A percentile compares a stretch with the other conserved stretches of the same genome.
These are phyloP conservation scores for Drosophila azteca DNA, from an alignment of 1,140 invertebrate species.

Conservation along the genomic window DNA sequence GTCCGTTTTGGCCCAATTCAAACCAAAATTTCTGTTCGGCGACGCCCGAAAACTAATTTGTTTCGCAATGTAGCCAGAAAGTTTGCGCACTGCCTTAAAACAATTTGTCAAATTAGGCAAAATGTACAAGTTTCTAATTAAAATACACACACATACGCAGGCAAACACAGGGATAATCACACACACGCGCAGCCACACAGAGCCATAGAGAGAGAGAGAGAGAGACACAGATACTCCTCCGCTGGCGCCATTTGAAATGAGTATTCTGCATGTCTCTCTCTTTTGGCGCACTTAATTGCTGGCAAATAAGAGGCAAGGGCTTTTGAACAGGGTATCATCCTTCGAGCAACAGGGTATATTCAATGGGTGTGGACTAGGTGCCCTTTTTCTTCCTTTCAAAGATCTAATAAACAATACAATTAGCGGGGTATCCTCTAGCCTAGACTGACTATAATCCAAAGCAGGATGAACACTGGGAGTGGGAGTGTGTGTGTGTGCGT, in stretches of 20 bases:
- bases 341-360: not conserved
- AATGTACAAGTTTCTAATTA: slow-evolving; percentile 80
- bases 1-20: slow-evolving; percentile 27
- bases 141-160: slow-evolving; percentile 52
- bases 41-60: slow-evolving; percentile 63
- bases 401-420: too few relatives aligned
- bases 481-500: slow-evolving; percentile 22
- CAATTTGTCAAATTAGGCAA: slow-evolving; percentile 80
- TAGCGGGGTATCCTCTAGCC: too few relatives aligned
- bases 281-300: slow-evolving; percentile 69
- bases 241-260: slow-evolving; percentile 61
- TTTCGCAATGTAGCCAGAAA: slow-evolving; percentile 58
- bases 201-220: too few relatives aligned
- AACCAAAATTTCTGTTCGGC: slow-evolving; percentile 27
- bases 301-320: slow-evolving; percentile 69
- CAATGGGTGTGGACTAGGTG: not conserved
- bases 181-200: slow-evolving; percentile 11
- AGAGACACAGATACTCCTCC: slow-evolving; percentile 19
- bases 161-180: slow-evolving; percentile 22
- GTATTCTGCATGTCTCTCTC: slow-evolving; percentile 26
- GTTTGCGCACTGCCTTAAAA: slow-evolving; percentile 72
- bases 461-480: too few relatives aligned
- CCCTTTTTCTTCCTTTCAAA: too few relatives aligned
- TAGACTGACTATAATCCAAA: too few relatives aligned
- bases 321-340: slow-evolving; percentile 20